phyloP scores from a whole-genome alignment of 2,888 invertebrate genomes.

The Ditula angustiorana region DNA sequence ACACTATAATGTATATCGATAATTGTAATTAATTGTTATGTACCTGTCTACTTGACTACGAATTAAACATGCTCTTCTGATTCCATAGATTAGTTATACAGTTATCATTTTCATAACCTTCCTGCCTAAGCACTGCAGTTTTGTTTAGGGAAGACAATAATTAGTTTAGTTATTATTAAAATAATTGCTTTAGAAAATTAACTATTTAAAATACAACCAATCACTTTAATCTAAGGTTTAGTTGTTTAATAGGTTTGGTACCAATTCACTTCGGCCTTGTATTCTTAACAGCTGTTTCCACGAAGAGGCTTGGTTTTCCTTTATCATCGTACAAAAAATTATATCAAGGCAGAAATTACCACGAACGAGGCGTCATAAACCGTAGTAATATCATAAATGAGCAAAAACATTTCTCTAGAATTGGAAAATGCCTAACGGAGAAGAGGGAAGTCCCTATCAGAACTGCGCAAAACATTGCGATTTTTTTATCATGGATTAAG shows the following conservation, averaged over 20 bases:
- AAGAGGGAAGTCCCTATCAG: slow-evolving; percentile 15
- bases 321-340: neutral
- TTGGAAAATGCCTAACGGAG: neutral
- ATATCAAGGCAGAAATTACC: neutral
- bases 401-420: neutral
- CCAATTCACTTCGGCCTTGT: too few species aligned
- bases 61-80: neutral
- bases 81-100: too few species aligned
- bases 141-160: too few species aligned
- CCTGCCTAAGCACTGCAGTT: too few species aligned
- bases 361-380: neutral
- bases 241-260: too few species aligned
- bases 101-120: too few species aligned
- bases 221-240: too few species aligned
- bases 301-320: neutral
- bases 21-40: neutral
- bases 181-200: too few species aligned
- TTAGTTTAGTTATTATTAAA: too few species aligned
- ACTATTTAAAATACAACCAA: too few species aligned
- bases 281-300: too few species aligned
- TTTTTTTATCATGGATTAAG: slow-evolving; percentile 18
- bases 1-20: neutral
- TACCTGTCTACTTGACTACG: neutral
- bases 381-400: neutral
- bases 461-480: slow-evolving; percentile 4